These are phyloP conservation scores for Liasis olivaceus DNA, from an alignment of 2,797 vertebrate genomes.

Conservation along the genomic window DNA sequence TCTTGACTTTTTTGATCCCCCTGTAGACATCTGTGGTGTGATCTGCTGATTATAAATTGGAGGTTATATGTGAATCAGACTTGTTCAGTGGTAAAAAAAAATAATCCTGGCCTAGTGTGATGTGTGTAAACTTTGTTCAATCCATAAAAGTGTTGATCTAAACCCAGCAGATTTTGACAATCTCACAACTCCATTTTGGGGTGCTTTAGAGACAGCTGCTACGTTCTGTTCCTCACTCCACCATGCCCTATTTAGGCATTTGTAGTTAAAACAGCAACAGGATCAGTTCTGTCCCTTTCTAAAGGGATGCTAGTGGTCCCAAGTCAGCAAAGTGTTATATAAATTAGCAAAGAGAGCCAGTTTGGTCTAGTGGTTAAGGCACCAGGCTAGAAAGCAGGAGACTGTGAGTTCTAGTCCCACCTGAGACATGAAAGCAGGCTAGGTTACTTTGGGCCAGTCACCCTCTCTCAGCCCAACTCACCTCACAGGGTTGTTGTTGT, in stretches of 20 bases:
- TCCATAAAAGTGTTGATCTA: not conserved
- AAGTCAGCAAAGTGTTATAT: no score
- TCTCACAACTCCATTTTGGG: not conserved
- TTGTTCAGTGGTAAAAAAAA: not conserved
- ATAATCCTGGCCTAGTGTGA: not conserved
- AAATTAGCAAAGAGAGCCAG: no score
- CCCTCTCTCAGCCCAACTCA: no score
- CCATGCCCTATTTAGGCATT: not conserved
- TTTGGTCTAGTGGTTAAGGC: no score
- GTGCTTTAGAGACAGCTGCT: not conserved
- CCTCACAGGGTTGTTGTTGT: no score
- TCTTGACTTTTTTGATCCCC: not conserved
- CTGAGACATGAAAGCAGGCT: no score
- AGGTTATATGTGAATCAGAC: not conserved
- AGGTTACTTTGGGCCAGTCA: no score
- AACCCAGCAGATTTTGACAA: not conserved
- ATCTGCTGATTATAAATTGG: not conserved
- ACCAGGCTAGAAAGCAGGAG: no score
- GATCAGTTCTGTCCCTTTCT: no score
- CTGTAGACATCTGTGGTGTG: not conserved
- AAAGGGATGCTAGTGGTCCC: no score
- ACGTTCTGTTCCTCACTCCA: not conserved
- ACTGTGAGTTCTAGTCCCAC: no score
- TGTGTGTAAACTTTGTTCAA: not conserved
- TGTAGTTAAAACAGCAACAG: no score